Conservation (phyloP, 2,113 vertebrate species). For the Ceyx margarethae region DNA sequence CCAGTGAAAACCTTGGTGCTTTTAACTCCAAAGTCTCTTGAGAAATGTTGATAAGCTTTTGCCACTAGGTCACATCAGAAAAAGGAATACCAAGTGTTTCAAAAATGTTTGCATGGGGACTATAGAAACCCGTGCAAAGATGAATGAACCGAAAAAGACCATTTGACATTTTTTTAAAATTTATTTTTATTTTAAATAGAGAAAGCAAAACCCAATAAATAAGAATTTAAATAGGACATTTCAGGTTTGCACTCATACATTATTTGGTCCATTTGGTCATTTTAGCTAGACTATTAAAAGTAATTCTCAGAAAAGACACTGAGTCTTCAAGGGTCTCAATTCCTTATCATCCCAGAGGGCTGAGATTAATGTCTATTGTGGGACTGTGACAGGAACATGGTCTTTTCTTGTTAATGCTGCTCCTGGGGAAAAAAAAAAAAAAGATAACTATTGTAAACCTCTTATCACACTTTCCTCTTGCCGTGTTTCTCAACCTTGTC, state of each 20-base stretch:
- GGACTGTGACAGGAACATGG: slow-evolving; percentile 40
- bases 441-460: slow-evolving; percentile 28
- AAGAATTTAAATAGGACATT: background rate
- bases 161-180: background rate
- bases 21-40: background rate
- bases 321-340: slow-evolving; percentile 34
- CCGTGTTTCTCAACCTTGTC: slow-evolving; percentile 55
- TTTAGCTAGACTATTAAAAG: slow-evolving; percentile 24
- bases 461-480: slow-evolving; percentile 44
- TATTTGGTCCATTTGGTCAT: slow-evolving; percentile 11
- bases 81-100: background rate
- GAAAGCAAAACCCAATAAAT: background rate
- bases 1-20: background rate
- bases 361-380: slow-evolving; percentile 51
- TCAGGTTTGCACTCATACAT: background rate
- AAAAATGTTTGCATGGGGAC: background rate
- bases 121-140: background rate
- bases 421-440: background rate
- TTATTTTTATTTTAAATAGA: background rate
- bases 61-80: background rate
- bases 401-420: slow-evolving; percentile 53
- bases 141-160: background rate
- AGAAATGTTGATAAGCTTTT: background rate
- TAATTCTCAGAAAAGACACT: slow-evolving; percentile 17
- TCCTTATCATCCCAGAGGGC: slow-evolving; percentile 24